Conservation (phyloP, 2,797 vertebrate species). For the Pseudotriccus pelzelni region DNA sequence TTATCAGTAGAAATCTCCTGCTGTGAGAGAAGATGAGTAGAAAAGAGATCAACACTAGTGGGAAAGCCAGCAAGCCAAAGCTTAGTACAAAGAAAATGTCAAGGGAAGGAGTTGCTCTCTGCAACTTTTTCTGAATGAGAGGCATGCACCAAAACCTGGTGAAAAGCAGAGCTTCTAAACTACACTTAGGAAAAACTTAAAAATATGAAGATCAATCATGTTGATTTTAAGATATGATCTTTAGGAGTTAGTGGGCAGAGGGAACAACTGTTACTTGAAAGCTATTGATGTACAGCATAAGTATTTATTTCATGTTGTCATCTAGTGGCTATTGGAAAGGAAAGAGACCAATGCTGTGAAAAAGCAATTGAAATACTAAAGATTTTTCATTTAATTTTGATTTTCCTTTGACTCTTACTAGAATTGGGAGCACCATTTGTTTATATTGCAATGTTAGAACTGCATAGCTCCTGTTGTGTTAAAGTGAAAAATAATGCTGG, state of each 20-base stretch:
- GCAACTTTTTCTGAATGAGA: background rate
- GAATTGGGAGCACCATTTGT: background rate
- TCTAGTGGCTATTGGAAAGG: background rate
- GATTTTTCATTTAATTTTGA: background rate
- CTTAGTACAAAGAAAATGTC: background rate
- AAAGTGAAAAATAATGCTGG: background rate
- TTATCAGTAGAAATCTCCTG: background rate
- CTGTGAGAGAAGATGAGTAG: background rate
- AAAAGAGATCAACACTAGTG: background rate
- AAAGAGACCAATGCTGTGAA: background rate
- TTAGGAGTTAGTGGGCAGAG: background rate
- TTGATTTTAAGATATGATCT: background rate
- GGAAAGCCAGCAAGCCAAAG: background rate
- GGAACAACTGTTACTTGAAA: background rate
- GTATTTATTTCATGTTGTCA: background rate
- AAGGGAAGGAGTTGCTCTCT: background rate
- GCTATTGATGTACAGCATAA: background rate
- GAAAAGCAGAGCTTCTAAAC: background rate
- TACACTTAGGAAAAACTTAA: background rate
- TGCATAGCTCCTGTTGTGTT: background rate
- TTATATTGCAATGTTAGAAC: background rate
- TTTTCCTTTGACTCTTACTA: background rate
- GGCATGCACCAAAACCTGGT: rapidly evolving
- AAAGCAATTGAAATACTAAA: background rate
- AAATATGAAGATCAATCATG: background rate